Evolutionary conservation across 2,113 vertebrate species (phyloP), one percentile per base, ranked within the genome.

Genomic region (Pseudorasbora parva): DNA sequence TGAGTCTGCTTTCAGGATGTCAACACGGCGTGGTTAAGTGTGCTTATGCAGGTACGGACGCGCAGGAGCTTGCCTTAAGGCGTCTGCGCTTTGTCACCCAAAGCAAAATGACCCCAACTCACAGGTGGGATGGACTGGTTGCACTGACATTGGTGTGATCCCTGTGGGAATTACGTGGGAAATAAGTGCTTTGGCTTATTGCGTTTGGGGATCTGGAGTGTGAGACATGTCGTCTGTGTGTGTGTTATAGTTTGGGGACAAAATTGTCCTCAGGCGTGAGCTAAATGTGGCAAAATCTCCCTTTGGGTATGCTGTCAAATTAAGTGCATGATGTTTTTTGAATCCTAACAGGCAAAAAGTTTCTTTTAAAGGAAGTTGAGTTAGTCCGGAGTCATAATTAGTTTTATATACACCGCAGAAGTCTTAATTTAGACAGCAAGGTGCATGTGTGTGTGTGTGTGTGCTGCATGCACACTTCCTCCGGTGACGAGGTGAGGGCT

Each of bases 1-100:
- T 79, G 77, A 79, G 77, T 79, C 43, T 30, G 56, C 54, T 78
- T 60, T 27, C 54, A 74, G 54, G 57, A 49, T 74, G 54, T 59
- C 41, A 69, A 37, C 79, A 73, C 51, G n/a, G 15, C 4, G n/a
- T 7, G 2, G 47, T 49, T 57, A n/a, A 56, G n/a, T 82, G 51
- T 25, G 64, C 51, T 15, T 68, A 8, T 33, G 78, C 14, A 27
- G 59, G 43, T 51, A 15, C 4, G 9, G 17, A n/a, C 21, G 14
- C 0, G 10, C 57, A 25, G 25, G 9, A 54, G 49, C 10, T 21
- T 8, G 6, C 30, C 60, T 64, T 17, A 15, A 30, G 14, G 60
- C 25, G 15, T 27, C 27, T 8, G 25, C 0, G 45, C 11, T 64
- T 64, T 64, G 27, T 37, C 64, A 37, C 8, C 25, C 3, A 17